A percentile compares a stretch with the other conserved stretches of the same genome.
Evolutionary conservation across 2,797 vertebrate species (phyloP).

Genomic region (Paratrypauchen microcephalus): DNA sequence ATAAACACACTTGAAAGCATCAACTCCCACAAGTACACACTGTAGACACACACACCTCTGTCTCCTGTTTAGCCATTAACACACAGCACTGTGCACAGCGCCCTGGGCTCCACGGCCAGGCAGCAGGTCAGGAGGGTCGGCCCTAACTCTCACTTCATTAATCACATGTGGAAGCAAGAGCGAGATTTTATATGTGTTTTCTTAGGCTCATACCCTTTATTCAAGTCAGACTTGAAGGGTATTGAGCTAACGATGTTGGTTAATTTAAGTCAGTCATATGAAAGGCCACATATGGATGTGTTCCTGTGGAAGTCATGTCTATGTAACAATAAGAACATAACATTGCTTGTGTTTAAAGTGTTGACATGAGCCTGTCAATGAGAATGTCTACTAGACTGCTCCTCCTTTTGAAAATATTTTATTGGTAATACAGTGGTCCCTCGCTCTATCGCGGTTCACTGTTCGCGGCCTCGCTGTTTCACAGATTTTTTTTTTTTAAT

Average conservation of each 20-base stretch:
- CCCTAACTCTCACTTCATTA: slow-evolving; percentile 62
- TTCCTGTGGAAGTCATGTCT: not conserved
- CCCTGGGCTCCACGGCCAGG: slow-evolving; percentile 53
- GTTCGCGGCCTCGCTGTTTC: too few relatives aligned
- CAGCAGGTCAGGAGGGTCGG: slow-evolving; percentile 59
- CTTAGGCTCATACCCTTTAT: slow-evolving; percentile 48
- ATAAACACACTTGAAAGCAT: slow-evolving; percentile 38
- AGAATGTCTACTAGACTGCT: not conserved
- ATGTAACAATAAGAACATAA: not conserved
- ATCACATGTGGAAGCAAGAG: slow-evolving; percentile 55
- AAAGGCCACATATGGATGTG: not conserved
- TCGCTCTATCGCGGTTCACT: too few relatives aligned
- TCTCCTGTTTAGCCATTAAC: slow-evolving; percentile 54
- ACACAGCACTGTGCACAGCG: slow-evolving; percentile 49
- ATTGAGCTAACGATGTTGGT: slow-evolving; percentile 34
- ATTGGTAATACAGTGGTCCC: too few relatives aligned
- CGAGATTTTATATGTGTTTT: slow-evolving; percentile 46
- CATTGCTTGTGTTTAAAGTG: not conserved
- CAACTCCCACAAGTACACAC: slow-evolving; percentile 20
- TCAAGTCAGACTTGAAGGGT: slow-evolving; percentile 51
- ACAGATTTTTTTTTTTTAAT: too few relatives aligned
- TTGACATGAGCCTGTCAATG: not conserved
- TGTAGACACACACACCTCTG: slow-evolving; percentile 44
- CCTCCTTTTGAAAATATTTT: not conserved
- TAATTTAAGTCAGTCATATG: slow-evolving; percentile 24